Conservation (phyloP, 2,888 invertebrate species). For the Acanthosepion lycidas region DNA sequence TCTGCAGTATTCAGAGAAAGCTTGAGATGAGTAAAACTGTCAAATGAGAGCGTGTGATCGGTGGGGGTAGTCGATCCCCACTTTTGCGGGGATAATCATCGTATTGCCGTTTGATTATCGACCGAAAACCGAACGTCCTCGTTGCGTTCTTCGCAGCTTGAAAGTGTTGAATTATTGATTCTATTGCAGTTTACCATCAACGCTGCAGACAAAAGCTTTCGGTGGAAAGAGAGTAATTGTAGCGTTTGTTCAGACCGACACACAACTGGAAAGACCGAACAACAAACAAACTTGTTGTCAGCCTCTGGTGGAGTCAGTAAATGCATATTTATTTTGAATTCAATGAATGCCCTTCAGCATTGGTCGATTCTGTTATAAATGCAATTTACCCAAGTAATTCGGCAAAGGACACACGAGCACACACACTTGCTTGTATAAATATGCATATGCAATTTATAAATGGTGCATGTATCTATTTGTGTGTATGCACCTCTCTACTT, state of each 20-base stretch:
- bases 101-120: constrained; percentile 33
- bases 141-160: neutral
- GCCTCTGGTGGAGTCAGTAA: too few species aligned
- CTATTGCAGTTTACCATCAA: neutral
- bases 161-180: constrained; percentile 22
- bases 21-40: neutral
- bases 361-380: too few species aligned
- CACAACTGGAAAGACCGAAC: neutral
- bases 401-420: too few species aligned
- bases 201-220: neutral
- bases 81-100: neutral
- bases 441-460: too few species aligned
- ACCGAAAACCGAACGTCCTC: constrained; percentile 12
- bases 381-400: too few species aligned
- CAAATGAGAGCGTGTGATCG: neutral
- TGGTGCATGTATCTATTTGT: too few species aligned
- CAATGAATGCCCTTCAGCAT: too few species aligned
- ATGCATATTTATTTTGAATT: too few species aligned
- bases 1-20: neutral
- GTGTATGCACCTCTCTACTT: too few species aligned
- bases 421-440: too few species aligned
- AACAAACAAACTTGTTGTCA: neutral
- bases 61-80: neutral
- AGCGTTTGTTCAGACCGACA: constrained; percentile 13
- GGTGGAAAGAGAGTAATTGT: neutral